Conservation (phyloP, 2,113 vertebrate species). For the Limanda limanda region DNA sequence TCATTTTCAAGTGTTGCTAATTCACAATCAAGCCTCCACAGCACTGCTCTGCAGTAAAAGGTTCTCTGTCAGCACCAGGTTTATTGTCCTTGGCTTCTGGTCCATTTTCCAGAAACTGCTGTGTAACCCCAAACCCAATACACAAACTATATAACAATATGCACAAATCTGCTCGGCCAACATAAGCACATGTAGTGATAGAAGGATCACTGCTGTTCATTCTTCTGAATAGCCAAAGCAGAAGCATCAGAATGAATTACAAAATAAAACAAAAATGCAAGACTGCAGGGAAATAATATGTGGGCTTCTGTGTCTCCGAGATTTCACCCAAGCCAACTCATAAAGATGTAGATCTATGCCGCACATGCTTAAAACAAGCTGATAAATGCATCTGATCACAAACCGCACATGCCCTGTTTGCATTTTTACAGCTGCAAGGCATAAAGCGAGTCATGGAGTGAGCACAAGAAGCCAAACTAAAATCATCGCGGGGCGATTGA, state of each 20-base stretch:
- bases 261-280: not conserved
- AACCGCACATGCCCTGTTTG: slow-evolving; percentile 47
- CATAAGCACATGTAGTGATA: not conserved
- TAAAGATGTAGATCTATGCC: slow-evolving; percentile 19
- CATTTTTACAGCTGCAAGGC: slow-evolving; percentile 63
- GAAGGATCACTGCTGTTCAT: not conserved
- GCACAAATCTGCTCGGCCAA: not conserved
- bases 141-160: slow-evolving; percentile 6
- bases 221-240: slow-evolving; percentile 42
- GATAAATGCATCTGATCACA: slow-evolving; percentile 23
- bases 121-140: slow-evolving; percentile 4
- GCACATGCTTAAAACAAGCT: slow-evolving; percentile 55
- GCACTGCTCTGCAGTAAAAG: slow-evolving; percentile 29
- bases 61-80: slow-evolving; percentile 48
- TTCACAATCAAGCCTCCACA: slow-evolving; percentile 58
- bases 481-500: slow-evolving; percentile 23
- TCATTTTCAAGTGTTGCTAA: slow-evolving; percentile 61
- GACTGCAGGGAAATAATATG: slow-evolving; percentile 20
- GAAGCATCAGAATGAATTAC: slow-evolving; percentile 19
- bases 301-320: not conserved
- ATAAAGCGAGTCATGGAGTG: slow-evolving; percentile 24
- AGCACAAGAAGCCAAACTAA: slow-evolving; percentile 50
- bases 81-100: slow-evolving; percentile 36
- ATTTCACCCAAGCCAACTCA: slow-evolving; percentile 37
- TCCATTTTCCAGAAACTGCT: slow-evolving; percentile 13